phyloP scores from a whole-genome alignment of 1,140 invertebrate species.

The Cepaea nemoralis region DNA sequence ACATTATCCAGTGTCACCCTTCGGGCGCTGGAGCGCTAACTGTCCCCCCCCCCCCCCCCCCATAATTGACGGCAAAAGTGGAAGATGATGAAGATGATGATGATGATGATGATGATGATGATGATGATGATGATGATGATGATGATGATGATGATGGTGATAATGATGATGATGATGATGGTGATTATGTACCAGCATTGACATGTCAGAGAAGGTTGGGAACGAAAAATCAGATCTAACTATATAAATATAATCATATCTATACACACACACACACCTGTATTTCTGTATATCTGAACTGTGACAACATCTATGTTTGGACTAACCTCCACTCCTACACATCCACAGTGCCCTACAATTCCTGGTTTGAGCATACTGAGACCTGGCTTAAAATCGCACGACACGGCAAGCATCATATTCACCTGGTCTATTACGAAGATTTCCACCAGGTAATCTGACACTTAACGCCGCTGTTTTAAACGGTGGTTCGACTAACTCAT shows the following conservation, averaged over 20 bases:
- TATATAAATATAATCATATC: conserved; percentile 16
- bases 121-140: no score
- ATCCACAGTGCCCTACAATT: conserved; percentile 31
- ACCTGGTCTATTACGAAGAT: conserved; percentile 26
- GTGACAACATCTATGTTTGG: background rate
- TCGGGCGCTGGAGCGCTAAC: background rate
- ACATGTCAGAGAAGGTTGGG: no score
- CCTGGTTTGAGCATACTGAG: conserved; percentile 29
- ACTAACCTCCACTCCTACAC: background rate
- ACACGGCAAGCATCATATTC: conserved; percentile 17
- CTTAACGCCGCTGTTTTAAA: no score
- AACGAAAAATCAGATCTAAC: no score
- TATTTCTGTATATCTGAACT: conserved; percentile 19
- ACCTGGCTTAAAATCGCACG: conserved; percentile 24
- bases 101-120: no score
- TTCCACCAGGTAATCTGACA: conserved; percentile 1
- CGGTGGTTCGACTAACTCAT: no score
- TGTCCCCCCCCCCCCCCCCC: no score
- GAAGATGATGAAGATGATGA: background rate
- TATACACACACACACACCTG: conserved; percentile 5
- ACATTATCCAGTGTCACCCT: no score
- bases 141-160: no score
- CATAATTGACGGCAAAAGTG: no score
- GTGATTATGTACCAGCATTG: no score
- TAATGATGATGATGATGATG: no score